Percentiles rank a stretch among this genome's conserved stretches.
Evolutionary conservation across 1,140 invertebrate genomes (phyloP).

Genomic region (Drosophila prosaltans): DNA sequence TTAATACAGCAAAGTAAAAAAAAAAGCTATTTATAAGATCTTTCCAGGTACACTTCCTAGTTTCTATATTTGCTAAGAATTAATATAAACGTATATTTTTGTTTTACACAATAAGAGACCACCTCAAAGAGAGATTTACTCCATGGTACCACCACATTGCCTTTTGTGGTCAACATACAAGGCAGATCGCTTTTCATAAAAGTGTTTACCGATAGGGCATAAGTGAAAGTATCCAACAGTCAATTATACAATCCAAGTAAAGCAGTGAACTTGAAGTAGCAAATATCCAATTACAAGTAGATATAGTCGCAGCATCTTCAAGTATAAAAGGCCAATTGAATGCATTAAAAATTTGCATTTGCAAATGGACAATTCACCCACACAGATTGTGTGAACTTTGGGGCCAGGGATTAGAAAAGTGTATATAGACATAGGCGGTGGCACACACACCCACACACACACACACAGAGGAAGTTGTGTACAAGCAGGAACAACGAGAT

Average conservation of each 20-base stretch:
- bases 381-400: conserved; percentile 20
- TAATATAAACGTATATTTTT: too few relatives aligned
- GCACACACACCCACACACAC: neutral
- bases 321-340: conserved; percentile 57
- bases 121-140: too few relatives aligned
- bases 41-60: too few relatives aligned
- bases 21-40: too few relatives aligned
- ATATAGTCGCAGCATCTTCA: too few relatives aligned
- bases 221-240: conserved; percentile 51
- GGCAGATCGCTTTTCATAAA: conserved; percentile 18
- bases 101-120: too few relatives aligned
- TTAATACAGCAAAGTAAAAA: neutral
- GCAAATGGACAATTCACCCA: conserved; percentile 28
- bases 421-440: neutral
- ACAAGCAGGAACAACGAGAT: neutral
- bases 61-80: too few relatives aligned
- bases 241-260: conserved; percentile 52
- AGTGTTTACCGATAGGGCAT: conserved; percentile 6
- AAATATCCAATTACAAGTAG: conserved; percentile 52
- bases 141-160: neutral
- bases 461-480: neutral
- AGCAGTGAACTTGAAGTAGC: conserved; percentile 63
- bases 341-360: conserved; percentile 50
- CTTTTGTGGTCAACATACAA: conserved; percentile 19
- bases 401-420: conserved; percentile 28